A percentile compares a stretch with the other conserved stretches of the same genome.
Evolutionary conservation across 64 coral and sea anemone species (phyloP).

Genomic region (Catalaphyllia jardinei): DNA sequence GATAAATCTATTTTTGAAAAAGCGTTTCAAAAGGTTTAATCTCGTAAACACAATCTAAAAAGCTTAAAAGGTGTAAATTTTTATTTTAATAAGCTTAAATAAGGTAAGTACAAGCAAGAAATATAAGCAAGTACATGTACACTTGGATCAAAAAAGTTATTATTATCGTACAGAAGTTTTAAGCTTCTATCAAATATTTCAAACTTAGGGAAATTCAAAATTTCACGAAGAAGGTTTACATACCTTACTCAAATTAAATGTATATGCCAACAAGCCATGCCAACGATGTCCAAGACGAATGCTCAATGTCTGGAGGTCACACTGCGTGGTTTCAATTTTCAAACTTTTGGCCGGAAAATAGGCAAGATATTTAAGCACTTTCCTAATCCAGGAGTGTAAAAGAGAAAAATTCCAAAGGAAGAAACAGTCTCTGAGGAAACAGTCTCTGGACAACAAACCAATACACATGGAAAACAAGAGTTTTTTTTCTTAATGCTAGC

Average conservation of each 20-base stretch:
- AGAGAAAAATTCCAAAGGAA: not conserved
- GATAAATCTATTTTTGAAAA: not conserved
- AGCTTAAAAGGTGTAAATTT: not conserved
- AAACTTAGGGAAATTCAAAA: not conserved
- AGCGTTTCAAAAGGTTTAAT: not conserved
- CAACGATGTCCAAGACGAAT: not conserved
- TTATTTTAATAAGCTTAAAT: not conserved
- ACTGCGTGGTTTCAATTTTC: not conserved
- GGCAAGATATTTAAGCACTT: not conserved
- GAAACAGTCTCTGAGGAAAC: not conserved
- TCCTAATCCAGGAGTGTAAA: not conserved
- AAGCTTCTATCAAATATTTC: conserved; percentile 5
- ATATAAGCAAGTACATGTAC: not conserved
- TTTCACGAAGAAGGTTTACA: not conserved
- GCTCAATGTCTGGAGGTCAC: not conserved
- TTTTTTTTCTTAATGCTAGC: not conserved
- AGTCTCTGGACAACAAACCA: not conserved
- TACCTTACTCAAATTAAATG: not conserved
- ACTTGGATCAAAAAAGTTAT: conserved; percentile 1
- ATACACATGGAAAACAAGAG: not conserved
- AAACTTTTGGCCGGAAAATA: not conserved
- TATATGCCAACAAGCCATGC: not conserved
- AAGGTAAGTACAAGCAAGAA: not conserved
- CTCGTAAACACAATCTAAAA: not conserved
- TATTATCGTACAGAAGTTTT: conserved; percentile 11